These are phyloP conservation scores for Triplophysa bombifrons DNA, from an alignment of 2,797 vertebrate species.

Conservation along the genomic window DNA sequence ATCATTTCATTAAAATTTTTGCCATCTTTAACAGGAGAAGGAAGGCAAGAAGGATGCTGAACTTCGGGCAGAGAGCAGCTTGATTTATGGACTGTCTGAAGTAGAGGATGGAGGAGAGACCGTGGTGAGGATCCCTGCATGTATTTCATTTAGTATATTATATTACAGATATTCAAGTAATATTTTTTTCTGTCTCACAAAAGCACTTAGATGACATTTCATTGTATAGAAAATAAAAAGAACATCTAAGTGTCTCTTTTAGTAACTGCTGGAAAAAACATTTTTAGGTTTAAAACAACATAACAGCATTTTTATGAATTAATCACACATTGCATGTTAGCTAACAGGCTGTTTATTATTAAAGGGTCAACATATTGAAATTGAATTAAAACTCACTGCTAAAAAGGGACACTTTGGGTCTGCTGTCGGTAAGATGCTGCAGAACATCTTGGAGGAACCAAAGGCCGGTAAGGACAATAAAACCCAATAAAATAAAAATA, in stretches of 20 bases:
- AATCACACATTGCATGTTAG: background rate
- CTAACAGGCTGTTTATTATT: background rate
- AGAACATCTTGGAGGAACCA: slow-evolving; percentile 64
- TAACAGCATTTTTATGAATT: no score
- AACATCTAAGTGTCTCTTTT: no score
- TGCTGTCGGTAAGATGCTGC: slow-evolving; percentile 67
- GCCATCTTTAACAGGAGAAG: slow-evolving; percentile 12
- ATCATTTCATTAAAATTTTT: background rate
- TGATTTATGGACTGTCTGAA: slow-evolving; percentile 5
- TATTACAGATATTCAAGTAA: background rate
- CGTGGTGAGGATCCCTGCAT: background rate
- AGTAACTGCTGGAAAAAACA: no score
- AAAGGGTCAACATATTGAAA: slow-evolving; percentile 62
- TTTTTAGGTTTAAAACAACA: no score
- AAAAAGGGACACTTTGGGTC: slow-evolving; percentile 67
- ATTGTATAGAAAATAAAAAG: no score
- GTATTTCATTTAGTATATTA: background rate
- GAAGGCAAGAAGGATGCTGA: slow-evolving; percentile 38
- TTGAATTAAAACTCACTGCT: slow-evolving; percentile 64
- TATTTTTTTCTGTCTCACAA: background rate
- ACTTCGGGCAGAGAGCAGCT: background rate
- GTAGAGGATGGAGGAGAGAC: slow-evolving; percentile 2
- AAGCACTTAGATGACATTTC: background rate
- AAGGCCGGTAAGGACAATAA: slow-evolving; percentile 58
- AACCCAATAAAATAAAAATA: background rate